phyloP scores from a whole-genome alignment of 2,797 vertebrate genomes.

The Odontamblyopus lacepedii region DNA sequence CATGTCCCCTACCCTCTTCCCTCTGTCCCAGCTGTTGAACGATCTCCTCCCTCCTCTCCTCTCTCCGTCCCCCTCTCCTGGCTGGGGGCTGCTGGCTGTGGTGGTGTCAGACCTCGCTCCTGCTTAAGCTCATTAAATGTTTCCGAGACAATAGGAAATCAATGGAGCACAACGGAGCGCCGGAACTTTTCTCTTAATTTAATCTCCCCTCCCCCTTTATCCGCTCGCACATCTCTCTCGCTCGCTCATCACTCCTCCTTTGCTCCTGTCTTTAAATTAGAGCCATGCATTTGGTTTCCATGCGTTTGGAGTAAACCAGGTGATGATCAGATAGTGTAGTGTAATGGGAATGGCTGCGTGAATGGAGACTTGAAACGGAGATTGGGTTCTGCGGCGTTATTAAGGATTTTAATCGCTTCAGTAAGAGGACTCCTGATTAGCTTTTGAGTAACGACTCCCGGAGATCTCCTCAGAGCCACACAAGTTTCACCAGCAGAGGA shows the following conservation, averaged over 20 bases:
- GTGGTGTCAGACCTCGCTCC: slow-evolving; percentile 77
- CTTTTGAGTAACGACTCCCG: slow-evolving; percentile 1
- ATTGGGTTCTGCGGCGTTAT: not conserved
- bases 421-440: slow-evolving; percentile 3
- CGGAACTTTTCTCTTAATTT: slow-evolving; percentile 80
- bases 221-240: slow-evolving; percentile 63
- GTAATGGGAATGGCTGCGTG: not conserved
- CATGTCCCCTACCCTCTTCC: slow-evolving; percentile 10
- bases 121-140: slow-evolving; percentile 85
- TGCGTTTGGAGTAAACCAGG: not conserved
- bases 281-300: not conserved
- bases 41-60: slow-evolving; percentile 74
- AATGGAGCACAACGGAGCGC: slow-evolving; percentile 78
- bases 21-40: slow-evolving; percentile 67
- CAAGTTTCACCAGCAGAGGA: not conserved
- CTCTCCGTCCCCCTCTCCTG: slow-evolving; percentile 27
- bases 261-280: slow-evolving; percentile 20
- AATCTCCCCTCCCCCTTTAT: slow-evolving; percentile 70
- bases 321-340: slow-evolving; percentile 3
- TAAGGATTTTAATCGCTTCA: slow-evolving; percentile 9
- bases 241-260: slow-evolving; percentile 38
- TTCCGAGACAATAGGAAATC: slow-evolving; percentile 84
- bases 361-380: slow-evolving; percentile 1
- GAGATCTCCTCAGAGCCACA: not conserved
- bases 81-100: slow-evolving; percentile 43